Evolutionary conservation across 2,113 vertebrate genomes (phyloP), one percentile per base, ranked within the genome.

Genomic region (Erythrocercus mccallii): DNA sequence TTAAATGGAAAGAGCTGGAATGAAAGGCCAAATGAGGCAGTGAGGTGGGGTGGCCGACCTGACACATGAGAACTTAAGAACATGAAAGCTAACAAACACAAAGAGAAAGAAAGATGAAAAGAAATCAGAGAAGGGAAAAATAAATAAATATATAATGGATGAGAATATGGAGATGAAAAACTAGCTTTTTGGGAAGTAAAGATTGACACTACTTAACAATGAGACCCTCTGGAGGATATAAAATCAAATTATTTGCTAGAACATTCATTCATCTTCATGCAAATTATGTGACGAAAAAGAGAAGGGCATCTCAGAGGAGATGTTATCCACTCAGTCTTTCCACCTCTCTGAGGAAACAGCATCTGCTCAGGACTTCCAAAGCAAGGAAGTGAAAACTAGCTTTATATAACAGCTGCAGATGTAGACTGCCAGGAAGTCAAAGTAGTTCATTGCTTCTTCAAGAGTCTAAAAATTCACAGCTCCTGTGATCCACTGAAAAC

Each of bases 231-330:
- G 71, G 71, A 94, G 23, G 37, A 50, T 62, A 70, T 18, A 0
- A 16, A 50, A 53, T 82, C 70, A 82, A 93, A 76, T 61, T 86
- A 93, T 77, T 80, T 90, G 37, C 37, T 77, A 77, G 54, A 74
- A 90, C 21, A 77, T 65, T 70, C 61, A 93, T 27, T 82, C 35
- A 68, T 71, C 61, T 79, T 95, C 40, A 80, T 4, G 1, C 14
- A 94, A 87, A 90, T 88, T 76, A 86, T 25, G 50, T 19, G 58
- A 81, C 40, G 56, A 76, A 86, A 88, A 93, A 62, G 44, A 85
- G 28, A 11, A 90, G 45, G 22, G 27, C 58, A 77, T 90, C 91
- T 93, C 96, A 90, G 74, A 95, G 70, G 88, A 93, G 71, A 72
- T 51, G 57, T 71, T 90, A 92, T 47, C 60, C 57, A 81, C 79